These are phyloP conservation scores for Drosophila orosa DNA, from an alignment of 1,140 invertebrate genomes.

Conservation along the genomic window DNA sequence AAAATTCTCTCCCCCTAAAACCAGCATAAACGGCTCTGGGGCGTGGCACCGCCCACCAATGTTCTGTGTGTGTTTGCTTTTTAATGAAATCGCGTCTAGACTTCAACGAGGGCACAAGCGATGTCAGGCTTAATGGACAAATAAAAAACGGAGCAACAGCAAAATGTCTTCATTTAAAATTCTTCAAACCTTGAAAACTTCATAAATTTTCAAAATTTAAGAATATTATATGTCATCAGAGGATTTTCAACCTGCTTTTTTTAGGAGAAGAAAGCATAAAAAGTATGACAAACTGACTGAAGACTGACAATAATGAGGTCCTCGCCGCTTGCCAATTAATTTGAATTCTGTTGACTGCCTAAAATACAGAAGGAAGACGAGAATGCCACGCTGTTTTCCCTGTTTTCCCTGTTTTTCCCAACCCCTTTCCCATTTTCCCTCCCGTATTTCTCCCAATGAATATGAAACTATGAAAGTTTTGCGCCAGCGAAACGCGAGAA, in stretches of 20 bases:
- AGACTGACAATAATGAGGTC: slow-evolving; percentile 4
- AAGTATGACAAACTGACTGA: background rate
- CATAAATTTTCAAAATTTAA: background rate
- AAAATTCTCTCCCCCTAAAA: slow-evolving; percentile 37
- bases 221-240: background rate
- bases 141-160: slow-evolving; percentile 27
- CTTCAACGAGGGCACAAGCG: slow-evolving; percentile 32
- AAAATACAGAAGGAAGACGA: background rate
- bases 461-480: slow-evolving; percentile 67
- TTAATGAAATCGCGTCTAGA: slow-evolving; percentile 64
- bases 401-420: background rate
- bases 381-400: background rate
- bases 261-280: no score
- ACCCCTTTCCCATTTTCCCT: background rate
- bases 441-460: slow-evolving; percentile 43
- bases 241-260: background rate
- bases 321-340: slow-evolving; percentile 49
- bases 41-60: slow-evolving; percentile 13
- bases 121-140: slow-evolving; percentile 46
- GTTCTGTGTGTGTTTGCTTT: slow-evolving; percentile 26
- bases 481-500: slow-evolving; percentile 34
- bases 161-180: slow-evolving; percentile 20
- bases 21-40: slow-evolving; percentile 21
- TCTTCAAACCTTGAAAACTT: background rate
- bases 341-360: slow-evolving; percentile 53